These are phyloP conservation scores for Operophtera brumata DNA, from an alignment of 2,888 invertebrate genomes.

Conservation along the genomic window DNA sequence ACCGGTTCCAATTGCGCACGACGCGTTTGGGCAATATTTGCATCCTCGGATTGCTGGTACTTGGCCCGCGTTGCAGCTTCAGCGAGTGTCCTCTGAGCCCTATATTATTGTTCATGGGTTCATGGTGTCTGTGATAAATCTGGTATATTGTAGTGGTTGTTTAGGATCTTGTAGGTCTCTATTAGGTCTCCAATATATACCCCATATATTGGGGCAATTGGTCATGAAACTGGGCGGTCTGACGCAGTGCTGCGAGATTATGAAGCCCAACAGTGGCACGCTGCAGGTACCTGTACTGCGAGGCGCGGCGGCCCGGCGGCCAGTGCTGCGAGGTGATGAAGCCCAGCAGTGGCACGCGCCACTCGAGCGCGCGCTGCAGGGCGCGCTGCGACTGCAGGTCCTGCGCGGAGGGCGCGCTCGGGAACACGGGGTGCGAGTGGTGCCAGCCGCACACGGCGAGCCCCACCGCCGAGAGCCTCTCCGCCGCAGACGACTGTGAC, in stretches of 20 bases:
- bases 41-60: no score
- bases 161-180: no score
- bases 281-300: conserved; percentile 64
- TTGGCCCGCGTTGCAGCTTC: no score
- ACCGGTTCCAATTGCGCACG: no score
- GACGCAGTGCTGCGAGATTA: not conserved
- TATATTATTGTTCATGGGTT: no score
- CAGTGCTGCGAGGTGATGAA: conserved; percentile 85
- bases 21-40: no score
- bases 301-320: conserved; percentile 74
- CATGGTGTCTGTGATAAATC: no score
- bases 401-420: conserved; percentile 84
- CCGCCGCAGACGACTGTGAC: conserved; percentile 81
- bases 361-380: conserved; percentile 67
- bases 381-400: conserved; percentile 85
- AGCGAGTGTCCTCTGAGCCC: no score
- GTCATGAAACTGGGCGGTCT: no score
- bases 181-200: no score
- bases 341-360: conserved; percentile 79
- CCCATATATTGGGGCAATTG: no score
- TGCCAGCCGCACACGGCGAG: conserved; percentile 85
- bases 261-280: not conserved
- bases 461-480: conserved; percentile 70
- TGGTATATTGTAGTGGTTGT: no score
- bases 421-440: conserved; percentile 88